phyloP scores from a whole-genome alignment of 92 coral and sea anemone species.

The Paramuricea clavata region DNA sequence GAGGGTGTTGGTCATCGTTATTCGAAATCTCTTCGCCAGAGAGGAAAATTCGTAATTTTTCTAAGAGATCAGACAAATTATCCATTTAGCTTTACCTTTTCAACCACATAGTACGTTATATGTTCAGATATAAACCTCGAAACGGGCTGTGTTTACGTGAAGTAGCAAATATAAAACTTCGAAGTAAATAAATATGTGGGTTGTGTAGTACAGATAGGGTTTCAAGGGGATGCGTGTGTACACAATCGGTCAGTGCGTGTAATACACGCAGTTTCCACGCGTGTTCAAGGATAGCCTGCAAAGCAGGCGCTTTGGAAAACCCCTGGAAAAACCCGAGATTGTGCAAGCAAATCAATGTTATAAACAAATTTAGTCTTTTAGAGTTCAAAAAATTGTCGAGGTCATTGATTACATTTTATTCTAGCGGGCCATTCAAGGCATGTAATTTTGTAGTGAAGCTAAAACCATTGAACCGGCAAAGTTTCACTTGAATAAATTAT shows the following conservation, averaged over 20 bases:
- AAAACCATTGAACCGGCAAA: no score
- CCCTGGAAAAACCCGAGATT: no score
- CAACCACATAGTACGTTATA: background rate
- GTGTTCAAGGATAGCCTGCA: no score
- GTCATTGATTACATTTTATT: no score
- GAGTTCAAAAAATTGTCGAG: no score
- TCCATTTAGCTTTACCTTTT: background rate
- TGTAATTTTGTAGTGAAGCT: no score
- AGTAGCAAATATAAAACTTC: background rate
- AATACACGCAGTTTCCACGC: background rate
- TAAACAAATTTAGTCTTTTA: no score
- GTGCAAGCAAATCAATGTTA: no score
- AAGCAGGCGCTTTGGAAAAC: no score
- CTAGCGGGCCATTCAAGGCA: no score
- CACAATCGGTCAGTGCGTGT: background rate
- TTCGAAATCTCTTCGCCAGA: background rate
- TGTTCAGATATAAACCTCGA: background rate
- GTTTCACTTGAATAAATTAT: no score
- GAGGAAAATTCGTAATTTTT: constrained; percentile 37
- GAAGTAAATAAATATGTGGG: background rate
- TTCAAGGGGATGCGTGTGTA: background rate
- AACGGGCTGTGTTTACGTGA: background rate
- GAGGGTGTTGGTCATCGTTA: background rate
- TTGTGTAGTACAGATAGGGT: background rate
- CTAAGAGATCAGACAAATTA: constrained; percentile 16